phyloP scores from a whole-genome alignment of 2,888 invertebrate genomes.

The Orgyia antiqua region DNA sequence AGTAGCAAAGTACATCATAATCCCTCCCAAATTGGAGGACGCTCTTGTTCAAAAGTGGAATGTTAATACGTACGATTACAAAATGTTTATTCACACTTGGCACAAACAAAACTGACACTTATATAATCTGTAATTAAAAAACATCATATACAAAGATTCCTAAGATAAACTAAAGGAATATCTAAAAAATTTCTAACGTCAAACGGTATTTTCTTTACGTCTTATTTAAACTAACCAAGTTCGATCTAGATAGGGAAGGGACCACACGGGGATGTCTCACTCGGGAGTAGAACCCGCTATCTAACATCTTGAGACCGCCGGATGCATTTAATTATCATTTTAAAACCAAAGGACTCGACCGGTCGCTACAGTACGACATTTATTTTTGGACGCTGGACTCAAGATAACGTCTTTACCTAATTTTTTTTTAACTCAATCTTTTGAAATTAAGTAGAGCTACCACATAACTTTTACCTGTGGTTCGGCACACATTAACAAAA shows the following conservation, averaged over 20 bases:
- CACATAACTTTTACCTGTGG: constrained; percentile 6
- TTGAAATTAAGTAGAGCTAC: constrained; percentile 4
- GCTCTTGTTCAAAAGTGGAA: no score
- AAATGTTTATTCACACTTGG: constrained; percentile 5
- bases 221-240: constrained; percentile 31
- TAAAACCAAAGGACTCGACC: constrained; percentile 37
- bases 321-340: constrained; percentile 46
- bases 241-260: constrained; percentile 59
- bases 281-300: constrained; percentile 54
- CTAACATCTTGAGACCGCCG: constrained; percentile 49
- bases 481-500: not conserved
- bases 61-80: no score
- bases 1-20: no score
- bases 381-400: constrained; percentile 29
- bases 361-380: constrained; percentile 34
- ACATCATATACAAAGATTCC: constrained; percentile 17
- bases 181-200: constrained; percentile 27
- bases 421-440: constrained; percentile 5
- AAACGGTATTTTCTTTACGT: constrained; percentile 26
- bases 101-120: constrained; percentile 3
- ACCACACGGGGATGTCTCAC: constrained; percentile 67
- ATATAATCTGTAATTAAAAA: no score
- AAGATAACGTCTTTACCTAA: constrained; percentile 7
- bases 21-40: no score
- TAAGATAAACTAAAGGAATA: constrained; percentile 20